phyloP scores from a whole-genome alignment of 92 coral and sea anemone genomes.

The Paramuricea clavata region DNA sequence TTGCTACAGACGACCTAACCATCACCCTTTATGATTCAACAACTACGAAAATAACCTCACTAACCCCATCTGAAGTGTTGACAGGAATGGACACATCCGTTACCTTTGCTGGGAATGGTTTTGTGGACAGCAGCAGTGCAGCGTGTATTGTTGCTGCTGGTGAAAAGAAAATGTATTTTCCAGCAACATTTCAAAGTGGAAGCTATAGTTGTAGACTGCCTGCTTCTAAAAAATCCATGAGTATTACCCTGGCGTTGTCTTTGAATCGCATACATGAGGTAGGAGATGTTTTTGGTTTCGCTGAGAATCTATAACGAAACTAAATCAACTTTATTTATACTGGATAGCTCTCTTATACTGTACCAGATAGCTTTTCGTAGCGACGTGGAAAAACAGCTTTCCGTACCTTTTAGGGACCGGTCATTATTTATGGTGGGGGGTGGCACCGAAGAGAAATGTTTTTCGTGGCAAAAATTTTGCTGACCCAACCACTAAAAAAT shows the following conservation, averaged over 20 bases:
- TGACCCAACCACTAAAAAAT: too few relatives aligned
- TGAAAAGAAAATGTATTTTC: background rate
- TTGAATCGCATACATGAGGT: constrained; percentile 22
- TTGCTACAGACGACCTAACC: background rate
- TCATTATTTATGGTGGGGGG: too few relatives aligned
- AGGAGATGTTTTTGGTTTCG: too few relatives aligned
- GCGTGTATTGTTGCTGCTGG: constrained; percentile 3
- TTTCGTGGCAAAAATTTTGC: too few relatives aligned
- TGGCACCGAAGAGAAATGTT: too few relatives aligned
- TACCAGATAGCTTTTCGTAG: too few relatives aligned
- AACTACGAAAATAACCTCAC: background rate
- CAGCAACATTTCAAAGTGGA: background rate
- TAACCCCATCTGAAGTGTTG: background rate
- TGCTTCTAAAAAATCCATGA: background rate
- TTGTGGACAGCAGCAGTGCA: background rate
- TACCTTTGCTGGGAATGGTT: background rate
- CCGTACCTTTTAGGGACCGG: too few relatives aligned
- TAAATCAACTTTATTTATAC: too few relatives aligned
- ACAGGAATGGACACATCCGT: background rate
- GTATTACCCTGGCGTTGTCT: background rate
- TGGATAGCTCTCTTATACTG: too few relatives aligned
- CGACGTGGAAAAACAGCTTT: too few relatives aligned
- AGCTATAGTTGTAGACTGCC: constrained; percentile 5
- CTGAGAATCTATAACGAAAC: too few relatives aligned
- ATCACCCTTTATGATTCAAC: constrained; percentile 1